phyloP scores from a whole-genome alignment of 2,797 vertebrate genomes.

The Urophycis tenuis region DNA sequence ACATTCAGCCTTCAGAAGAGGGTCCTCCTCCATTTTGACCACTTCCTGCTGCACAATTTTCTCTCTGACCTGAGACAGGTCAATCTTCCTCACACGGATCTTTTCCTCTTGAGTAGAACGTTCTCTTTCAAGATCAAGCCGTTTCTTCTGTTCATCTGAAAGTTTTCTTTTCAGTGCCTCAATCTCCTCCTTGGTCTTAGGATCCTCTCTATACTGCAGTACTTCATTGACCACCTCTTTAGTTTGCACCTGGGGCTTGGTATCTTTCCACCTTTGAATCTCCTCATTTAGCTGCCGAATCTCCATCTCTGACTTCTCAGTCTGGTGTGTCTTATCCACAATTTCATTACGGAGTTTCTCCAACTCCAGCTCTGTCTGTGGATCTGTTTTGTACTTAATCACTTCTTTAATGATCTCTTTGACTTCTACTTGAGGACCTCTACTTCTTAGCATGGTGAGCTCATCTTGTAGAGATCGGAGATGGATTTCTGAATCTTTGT shows the following conservation, averaged over 20 bases:
- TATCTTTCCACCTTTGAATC: slow-evolving; percentile 86
- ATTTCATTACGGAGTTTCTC: slow-evolving; percentile 89
- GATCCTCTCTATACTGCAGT: slow-evolving; percentile 88
- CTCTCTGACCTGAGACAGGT: slow-evolving; percentile 86
- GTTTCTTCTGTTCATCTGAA: slow-evolving; percentile 85
- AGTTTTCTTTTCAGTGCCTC: slow-evolving; percentile 79
- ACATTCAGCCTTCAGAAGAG: slow-evolving; percentile 79
- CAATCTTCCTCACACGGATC: slow-evolving; percentile 80
- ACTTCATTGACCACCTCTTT: slow-evolving; percentile 94
- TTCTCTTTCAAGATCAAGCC: slow-evolving; percentile 84
- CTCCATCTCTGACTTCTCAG: slow-evolving; percentile 85
- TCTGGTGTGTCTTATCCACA: slow-evolving; percentile 84
- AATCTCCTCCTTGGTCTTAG: slow-evolving; percentile 89
- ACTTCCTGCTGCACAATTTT: slow-evolving; percentile 90
- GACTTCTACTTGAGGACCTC: slow-evolving; percentile 86
- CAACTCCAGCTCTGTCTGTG: slow-evolving; percentile 86
- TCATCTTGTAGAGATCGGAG: slow-evolving; percentile 79
- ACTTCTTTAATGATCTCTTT: slow-evolving; percentile 95
- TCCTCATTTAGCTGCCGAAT: slow-evolving; percentile 88
- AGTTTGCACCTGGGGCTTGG: slow-evolving; percentile 87
- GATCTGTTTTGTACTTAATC: slow-evolving; percentile 93
- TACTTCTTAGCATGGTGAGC: slow-evolving; percentile 72
- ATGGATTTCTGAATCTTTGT: slow-evolving; percentile 77
- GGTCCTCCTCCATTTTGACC: slow-evolving; percentile 85
- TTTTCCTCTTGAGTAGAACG: slow-evolving; percentile 75